These are phyloP conservation scores for Ophioninae sp. DNA, from an alignment of 2,888 invertebrate species.

Conservation along the genomic window DNA sequence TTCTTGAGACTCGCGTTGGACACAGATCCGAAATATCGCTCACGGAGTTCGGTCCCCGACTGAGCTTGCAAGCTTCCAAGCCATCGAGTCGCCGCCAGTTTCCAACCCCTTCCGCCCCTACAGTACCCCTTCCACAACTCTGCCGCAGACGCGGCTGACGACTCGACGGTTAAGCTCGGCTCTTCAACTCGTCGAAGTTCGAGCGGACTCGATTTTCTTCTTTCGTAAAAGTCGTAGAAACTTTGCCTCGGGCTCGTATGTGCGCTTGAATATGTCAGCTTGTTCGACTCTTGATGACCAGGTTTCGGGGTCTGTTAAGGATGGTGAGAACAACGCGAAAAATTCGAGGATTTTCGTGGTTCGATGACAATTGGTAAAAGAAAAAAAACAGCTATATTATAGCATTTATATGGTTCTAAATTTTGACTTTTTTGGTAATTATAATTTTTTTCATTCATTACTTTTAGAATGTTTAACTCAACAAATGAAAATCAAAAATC, in stretches of 20 bases:
- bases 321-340: too few species aligned
- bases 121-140: not conserved
- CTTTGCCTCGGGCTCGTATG: not conserved
- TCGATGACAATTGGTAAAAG: too few species aligned
- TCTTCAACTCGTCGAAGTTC: not conserved
- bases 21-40: slow-evolving; percentile 66
- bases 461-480: too few species aligned
- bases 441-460: too few species aligned
- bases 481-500: too few species aligned
- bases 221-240: not conserved
- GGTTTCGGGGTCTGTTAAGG: not conserved
- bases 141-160: not conserved
- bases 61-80: slow-evolving; percentile 66
- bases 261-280: not conserved
- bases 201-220: not conserved
- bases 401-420: too few species aligned
- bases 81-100: slow-evolving; percentile 47
- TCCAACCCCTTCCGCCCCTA: slow-evolving; percentile 10
- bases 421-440: too few species aligned
- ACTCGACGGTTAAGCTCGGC: not conserved
- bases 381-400: too few species aligned
- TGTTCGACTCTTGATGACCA: not conserved
- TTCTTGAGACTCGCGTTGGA: slow-evolving; percentile 36
- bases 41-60: slow-evolving; percentile 76
- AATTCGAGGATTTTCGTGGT: too few species aligned